Base-by-base conservation (phyloP, 2,888 invertebrate species). In the Salpingus planirostris region DNA sequence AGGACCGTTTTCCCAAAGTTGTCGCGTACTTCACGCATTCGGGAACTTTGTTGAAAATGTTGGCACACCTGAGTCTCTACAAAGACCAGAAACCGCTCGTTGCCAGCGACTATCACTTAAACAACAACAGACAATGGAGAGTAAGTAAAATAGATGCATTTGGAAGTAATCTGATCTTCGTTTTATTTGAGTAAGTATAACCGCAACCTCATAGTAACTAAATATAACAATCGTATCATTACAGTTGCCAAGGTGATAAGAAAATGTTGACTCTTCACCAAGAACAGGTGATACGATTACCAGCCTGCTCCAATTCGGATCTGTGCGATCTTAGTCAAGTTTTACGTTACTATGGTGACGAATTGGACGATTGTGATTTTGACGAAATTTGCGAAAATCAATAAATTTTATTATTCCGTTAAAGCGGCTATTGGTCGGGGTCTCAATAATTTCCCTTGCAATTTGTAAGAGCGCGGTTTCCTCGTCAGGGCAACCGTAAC, bases 21-120 rank as follows among this genome's bases (percentile, higher is more conserved):
- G 71, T 74, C 14, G 75, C 80, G 43, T 78, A 86, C 50, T 89
- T 89, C 55, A 76, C 85, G 1, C 89, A 90, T 64, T 88, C 88
- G 1, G 89, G 89, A 2, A 79, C 87, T 1, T 54, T 89, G 24
- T 63, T 89, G 15, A 90, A 89, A 65, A 59, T 86, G 29, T 54
- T 87, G 26, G 73, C 83, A 1, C 75, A 82, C 48, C 59, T 89
- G 42, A 78, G 80, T 8, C 65, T 90, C 5, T 86, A 80, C 49
- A 76, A 74, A 54, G 85, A 88, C 27, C 53, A 68, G 1, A 40
- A 62, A 2, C 72, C 69, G 14, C 64, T 88, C 25, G 71, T 63
- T n/a, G 74, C 77, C 21, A 64, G 72, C 36, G 63, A 61, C 56
- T 67, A 70, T 14, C 52, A 57, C 21, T 56, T 56, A 28, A 31